These are phyloP conservation scores for Pseudorhiza aurosa DNA, from an alignment of 30 jellyfish, hydroid and myxozoan genomes.

Conservation along the genomic window DNA sequence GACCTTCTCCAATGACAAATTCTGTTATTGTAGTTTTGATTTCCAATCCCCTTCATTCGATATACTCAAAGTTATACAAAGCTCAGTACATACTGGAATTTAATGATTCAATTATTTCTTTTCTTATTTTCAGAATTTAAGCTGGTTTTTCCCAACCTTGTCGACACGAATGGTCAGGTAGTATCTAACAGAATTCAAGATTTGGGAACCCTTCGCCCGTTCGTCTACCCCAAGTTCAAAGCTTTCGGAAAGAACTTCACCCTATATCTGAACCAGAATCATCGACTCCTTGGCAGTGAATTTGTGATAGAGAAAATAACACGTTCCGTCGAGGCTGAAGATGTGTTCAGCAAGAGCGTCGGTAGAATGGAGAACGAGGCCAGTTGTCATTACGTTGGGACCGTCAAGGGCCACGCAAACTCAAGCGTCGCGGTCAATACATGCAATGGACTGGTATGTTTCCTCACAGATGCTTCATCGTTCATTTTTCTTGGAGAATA, in stretches of 20 bases:
- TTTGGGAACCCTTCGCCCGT: constrained; percentile 1
- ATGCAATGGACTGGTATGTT: constrained; percentile 67
- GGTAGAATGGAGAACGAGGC: background rate
- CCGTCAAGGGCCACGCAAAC: constrained; percentile 11
- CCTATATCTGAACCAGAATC: constrained; percentile 36
- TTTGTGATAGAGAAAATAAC: constrained; percentile 35
- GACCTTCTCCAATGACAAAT: too few species aligned
- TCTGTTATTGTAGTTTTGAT: too few species aligned
- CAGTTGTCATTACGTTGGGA: constrained; percentile 48
- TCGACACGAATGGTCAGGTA: constrained; percentile 3
- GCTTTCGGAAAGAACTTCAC: constrained; percentile 67
- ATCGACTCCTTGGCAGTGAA: constrained; percentile 7
- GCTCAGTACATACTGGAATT: too few species aligned
- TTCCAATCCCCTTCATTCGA: too few species aligned
- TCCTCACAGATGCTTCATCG: too few species aligned
- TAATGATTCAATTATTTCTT: too few species aligned
- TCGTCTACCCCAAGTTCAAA: constrained; percentile 46
- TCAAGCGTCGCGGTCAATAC: constrained; percentile 63
- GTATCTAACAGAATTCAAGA: constrained; percentile 27
- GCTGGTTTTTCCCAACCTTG: constrained; percentile 46
- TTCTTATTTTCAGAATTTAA: constrained; percentile 27
- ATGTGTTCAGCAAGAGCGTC: background rate
- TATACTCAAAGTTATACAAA: too few species aligned
- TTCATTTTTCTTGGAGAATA: too few species aligned
- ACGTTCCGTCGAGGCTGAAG: background rate